phyloP scores from a whole-genome alignment of 35 echinoderm and acorn worm species.

The Anneissia japonica region DNA sequence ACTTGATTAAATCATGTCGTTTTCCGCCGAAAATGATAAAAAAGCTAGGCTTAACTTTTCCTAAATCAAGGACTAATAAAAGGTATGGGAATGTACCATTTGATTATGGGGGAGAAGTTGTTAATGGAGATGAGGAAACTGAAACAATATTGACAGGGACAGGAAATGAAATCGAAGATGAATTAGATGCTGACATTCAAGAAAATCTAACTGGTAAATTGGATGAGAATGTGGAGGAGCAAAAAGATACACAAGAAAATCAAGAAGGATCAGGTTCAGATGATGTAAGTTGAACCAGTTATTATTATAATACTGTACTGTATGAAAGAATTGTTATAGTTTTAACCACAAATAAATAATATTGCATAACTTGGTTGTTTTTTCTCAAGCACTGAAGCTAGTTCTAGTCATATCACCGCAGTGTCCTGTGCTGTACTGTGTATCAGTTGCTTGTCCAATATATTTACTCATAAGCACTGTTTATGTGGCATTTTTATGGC shows the following conservation, averaged over 20 bases:
- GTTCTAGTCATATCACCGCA: too few species aligned
- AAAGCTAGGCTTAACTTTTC: constrained; percentile 74
- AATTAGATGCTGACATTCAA: neutral
- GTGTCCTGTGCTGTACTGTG: too few species aligned
- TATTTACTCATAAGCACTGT: too few species aligned
- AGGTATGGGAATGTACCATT: constrained; percentile 94
- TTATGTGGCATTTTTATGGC: too few species aligned
- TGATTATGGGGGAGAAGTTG: constrained; percentile 54
- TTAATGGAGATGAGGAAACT: constrained; percentile 5
- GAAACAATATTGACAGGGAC: constrained; percentile 43
- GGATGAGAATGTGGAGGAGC: neutral
- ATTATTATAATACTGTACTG: too few species aligned
- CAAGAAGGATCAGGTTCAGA: neutral
- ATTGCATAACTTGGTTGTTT: too few species aligned
- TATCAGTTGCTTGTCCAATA: too few species aligned
- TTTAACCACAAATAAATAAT: too few species aligned
- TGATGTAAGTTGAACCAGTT: neutral
- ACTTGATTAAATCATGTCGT: constrained; percentile 66
- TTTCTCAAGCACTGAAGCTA: too few species aligned
- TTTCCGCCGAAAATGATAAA: constrained; percentile 69
- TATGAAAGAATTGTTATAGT: too few species aligned
- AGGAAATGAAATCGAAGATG: constrained; percentile 54
- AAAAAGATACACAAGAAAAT: constrained; percentile 4
- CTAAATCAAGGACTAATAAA: constrained; percentile 59
- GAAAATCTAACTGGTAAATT: neutral